Base-by-base conservation (phyloP, 2,888 invertebrate species). In the Pheosia gnoma region DNA sequence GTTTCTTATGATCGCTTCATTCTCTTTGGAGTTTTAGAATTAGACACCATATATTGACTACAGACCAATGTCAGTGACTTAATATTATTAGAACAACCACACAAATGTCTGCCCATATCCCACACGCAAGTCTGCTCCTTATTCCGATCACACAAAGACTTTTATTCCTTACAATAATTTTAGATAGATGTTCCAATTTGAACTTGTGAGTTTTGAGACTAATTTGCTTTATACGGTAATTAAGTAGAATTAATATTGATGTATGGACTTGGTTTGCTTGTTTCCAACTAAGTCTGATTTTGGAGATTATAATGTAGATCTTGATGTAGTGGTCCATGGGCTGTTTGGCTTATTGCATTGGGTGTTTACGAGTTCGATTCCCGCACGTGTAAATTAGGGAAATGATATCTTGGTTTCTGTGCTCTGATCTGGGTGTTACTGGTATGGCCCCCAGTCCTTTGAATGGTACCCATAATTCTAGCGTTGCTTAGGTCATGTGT, bases 141-240 rank as follows among this genome's bases (percentile, higher is more conserved):
- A 45, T 45, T 10, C 13, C 57, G 3, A 6, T 45, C 10, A 10
- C n/a, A 36, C 45, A 45, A 45, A 57, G n/a, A 3, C 5, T 9
- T 36, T 57, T 45, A 13, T 41, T 13, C 41, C 25, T 10, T 41
- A 13, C 13, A 13, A 39, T 54, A 13, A 3, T 10, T 54, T 25
- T 8, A 6, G 56, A 13, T 13, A 9, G 39, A 56, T 56, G 39
- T 41, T 5, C 55, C 55, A 57, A 45, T 6, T 45, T 57, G 45
- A 57, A 57, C 13, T 43, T 9, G 13, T 36, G 45, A 25, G 11
- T 55, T 39, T 53, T 53, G 36, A 11, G 57, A 57, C 57, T 57
- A 57, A 57, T 57, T 57, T 57, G 45, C 36, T 45, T 56, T 56
- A 41, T 56, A 41, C 39, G 56, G 39, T 56, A 56, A 54, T 56